A percentile compares a stretch with the other conserved stretches of the same genome.
phyloP scores from a whole-genome alignment of 2,888 invertebrate genomes.

The Xanthorhoe designata region DNA sequence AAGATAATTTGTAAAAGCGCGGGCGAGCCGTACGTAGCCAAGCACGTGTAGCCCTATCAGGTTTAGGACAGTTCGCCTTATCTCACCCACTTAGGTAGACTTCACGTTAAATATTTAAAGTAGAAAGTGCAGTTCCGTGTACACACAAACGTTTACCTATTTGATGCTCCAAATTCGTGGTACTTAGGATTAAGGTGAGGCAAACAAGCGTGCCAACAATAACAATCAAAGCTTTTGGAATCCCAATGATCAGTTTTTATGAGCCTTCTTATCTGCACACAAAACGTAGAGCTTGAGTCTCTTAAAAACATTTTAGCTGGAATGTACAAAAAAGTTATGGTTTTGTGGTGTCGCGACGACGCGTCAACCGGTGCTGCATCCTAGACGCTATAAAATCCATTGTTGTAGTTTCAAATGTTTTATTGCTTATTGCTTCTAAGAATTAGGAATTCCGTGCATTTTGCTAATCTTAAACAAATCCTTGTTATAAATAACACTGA shows the following conservation, averaged over 20 bases:
- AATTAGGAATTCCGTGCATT: conserved; percentile 5
- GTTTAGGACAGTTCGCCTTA: conserved; percentile 78
- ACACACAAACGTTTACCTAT: conserved; percentile 70
- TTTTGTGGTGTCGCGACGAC: conserved; percentile 24
- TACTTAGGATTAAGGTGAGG: conserved; percentile 60
- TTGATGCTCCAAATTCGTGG: conserved; percentile 72
- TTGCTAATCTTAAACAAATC: not conserved
- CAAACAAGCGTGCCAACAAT: conserved; percentile 63
- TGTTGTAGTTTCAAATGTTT: conserved; percentile 35
- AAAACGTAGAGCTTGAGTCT: conserved; percentile 40
- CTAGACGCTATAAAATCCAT: conserved; percentile 39
- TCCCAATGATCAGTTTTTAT: conserved; percentile 46
- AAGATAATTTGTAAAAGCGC: conserved; percentile 73
- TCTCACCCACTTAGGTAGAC: conserved; percentile 73
- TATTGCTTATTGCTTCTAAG: conserved; percentile 12
- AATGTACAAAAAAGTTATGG: conserved; percentile 41
- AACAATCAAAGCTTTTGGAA: conserved; percentile 44
- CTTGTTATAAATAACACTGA: not conserved
- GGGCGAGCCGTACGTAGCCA: conserved; percentile 45
- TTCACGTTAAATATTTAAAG: conserved; percentile 79
- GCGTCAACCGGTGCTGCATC: conserved; percentile 24
- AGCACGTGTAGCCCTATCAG: conserved; percentile 69
- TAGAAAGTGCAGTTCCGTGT: conserved; percentile 85
- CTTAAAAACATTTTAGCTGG: conserved; percentile 38
- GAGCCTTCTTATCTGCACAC: conserved; percentile 39